Base-by-base conservation (phyloP, 2,888 invertebrate genomes). In the Spodoptera picta region DNA sequence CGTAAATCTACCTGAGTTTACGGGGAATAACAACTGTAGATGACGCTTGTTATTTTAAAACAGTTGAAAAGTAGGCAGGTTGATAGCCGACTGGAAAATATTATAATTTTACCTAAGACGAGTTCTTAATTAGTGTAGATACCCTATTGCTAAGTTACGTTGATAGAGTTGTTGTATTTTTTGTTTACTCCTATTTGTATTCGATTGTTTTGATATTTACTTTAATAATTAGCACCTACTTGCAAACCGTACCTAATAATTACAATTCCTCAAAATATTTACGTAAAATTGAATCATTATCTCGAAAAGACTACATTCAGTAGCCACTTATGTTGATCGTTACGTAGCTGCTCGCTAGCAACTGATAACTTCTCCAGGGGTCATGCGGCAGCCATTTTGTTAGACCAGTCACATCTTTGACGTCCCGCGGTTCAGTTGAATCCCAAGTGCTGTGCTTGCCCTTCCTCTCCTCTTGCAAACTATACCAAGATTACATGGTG, bases 401-500 rank as follows among this genome's bases (percentile, higher is more conserved):
- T 36, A 36, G 86, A 86, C 70, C 85, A 94, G 92, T 93, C 85
- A 85, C 85, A 86, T 87, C 87, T 87, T 78, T 77, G 83, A 81
- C 85, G 85, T 84, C 84, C 78, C 73, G 74, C 68, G 81, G 79
- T 80, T 73, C 81, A 77, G 84, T 84, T 73, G 84, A 83, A 69
- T 80, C 67, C 77, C 65, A 67, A 36, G 73, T 70, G 67, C 76
- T 70, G 73, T 72, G 79, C 45, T 73, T 48, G 60, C 73, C 69
- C 64, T 83, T 79, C 65, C 73, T 76, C 60, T 58, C 52, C 65
- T 77, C 73, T 75, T 68, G 75, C 71, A 73, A 73, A 69, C 62
- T 67, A 68, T 64, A 79, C 75, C 80, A 82, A 79, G 89, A 84
- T 93, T 94, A 90, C 85, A 94, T 94, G 94, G 91, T 93, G 90